Evolutionary conservation across 2,797 vertebrate species (phyloP), one percentile per base, ranked within the genome.

Genomic region (Pseudopleuronectes americanus): DNA sequence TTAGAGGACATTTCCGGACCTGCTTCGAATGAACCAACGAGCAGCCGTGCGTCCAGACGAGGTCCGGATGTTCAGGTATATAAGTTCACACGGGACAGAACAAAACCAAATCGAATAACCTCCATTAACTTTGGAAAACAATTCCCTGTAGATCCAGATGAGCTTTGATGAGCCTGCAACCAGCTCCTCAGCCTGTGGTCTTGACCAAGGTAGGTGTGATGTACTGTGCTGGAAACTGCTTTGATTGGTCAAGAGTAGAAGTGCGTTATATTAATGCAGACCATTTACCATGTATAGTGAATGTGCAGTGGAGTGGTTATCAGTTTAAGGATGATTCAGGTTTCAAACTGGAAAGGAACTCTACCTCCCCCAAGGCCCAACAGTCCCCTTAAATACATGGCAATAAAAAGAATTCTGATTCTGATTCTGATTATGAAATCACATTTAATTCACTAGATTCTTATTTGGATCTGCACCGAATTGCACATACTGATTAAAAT

Each of bases 1-100:
- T 84, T 96, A 62, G 95, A 96, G 47, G 86, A 90, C 63, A 96
- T 97, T 85, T 95, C 95, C 68, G 92, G 94, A 56, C 92, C 95
- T 72, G 84, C 92, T 26, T 93, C 93, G 60, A 88, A 66, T 45
- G 95, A 93, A 64, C 86, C 81, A 48, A 67, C 68, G 51, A 89
- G 88, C 0, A 94, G 82, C 82, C 91, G 84, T 49, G 85, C 81
- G 69, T 94, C 94, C 58, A 87, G 80, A 63, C 26, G 52, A n/a
- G 56, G 43, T 81, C 55, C 78, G 36, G 68, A 90, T 49, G 31
- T 76, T 45, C 91, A 94, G 95, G 96, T 97, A 94, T 64, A 38
- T 66, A 6, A 54, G 33, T 36, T 5, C 58, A 53, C 0, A 21
- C 3, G 0, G 16, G 1, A 6, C 10, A 26, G 2, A 6, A 48